Evolutionary conservation across 1,140 invertebrate species (phyloP).

Genomic region (Drosophila ercepeae): DNA sequence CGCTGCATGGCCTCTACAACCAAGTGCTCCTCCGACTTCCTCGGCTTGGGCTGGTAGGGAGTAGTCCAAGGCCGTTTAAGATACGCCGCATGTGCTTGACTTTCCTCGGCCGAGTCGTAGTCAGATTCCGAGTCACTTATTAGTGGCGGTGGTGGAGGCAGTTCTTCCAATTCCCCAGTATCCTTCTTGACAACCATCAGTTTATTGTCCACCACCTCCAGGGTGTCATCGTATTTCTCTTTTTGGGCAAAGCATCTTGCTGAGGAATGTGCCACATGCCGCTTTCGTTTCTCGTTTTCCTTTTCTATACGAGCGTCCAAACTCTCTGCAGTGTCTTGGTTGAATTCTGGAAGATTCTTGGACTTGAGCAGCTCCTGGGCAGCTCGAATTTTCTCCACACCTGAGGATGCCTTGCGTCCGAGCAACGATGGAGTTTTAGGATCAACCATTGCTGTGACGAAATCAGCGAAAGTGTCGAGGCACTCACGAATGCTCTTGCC

Average conservation of each 20-base stretch:
- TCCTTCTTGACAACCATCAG: slow-evolving; percentile 72
- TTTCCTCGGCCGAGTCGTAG: slow-evolving; percentile 64
- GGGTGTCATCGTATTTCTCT: slow-evolving; percentile 63
- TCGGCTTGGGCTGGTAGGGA: slow-evolving; percentile 37
- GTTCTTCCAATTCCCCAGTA: slow-evolving; percentile 55
- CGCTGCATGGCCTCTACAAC: slow-evolving; percentile 27
- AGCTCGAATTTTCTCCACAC: slow-evolving; percentile 43
- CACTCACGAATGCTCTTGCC: slow-evolving; percentile 65
- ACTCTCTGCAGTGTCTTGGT: slow-evolving; percentile 38
- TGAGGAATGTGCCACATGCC: slow-evolving; percentile 36
- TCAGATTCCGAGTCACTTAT: slow-evolving; percentile 50
- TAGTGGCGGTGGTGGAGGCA: slow-evolving; percentile 52
- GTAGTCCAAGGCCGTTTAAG: slow-evolving; percentile 41
- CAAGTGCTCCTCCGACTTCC: slow-evolving; percentile 47
- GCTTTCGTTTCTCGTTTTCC: slow-evolving; percentile 29
- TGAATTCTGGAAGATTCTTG: slow-evolving; percentile 21
- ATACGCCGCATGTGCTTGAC: background rate
- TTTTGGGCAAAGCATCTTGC: slow-evolving; percentile 57
- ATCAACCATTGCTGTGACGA: slow-evolving; percentile 25
- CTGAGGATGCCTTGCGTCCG: background rate
- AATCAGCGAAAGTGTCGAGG: slow-evolving; percentile 48
- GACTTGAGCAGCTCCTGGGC: slow-evolving; percentile 48
- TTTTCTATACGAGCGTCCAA: slow-evolving; percentile 42
- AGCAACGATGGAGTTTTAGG: background rate
- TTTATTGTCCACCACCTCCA: slow-evolving; percentile 68